These are phyloP conservation scores for Falco biarmicus DNA, from an alignment of 2,797 vertebrate species.

Conservation along the genomic window DNA sequence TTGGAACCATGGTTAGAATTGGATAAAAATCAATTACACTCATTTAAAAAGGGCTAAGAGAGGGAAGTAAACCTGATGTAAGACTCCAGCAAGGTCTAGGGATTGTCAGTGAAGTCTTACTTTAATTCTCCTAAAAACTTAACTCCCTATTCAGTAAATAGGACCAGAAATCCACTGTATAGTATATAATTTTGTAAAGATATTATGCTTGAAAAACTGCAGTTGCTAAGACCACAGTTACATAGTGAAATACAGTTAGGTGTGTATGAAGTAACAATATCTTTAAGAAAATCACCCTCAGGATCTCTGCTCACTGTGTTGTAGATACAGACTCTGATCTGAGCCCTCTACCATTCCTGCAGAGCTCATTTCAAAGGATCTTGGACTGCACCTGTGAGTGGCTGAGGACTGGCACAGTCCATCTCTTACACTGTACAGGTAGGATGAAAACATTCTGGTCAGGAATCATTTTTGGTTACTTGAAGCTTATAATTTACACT, in stretches of 20 bases:
- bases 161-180: background rate
- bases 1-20: background rate
- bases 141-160: background rate
- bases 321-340: background rate
- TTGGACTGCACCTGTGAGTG: background rate
- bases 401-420: background rate
- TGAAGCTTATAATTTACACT: background rate
- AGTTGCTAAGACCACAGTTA: background rate
- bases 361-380: background rate
- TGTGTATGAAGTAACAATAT: background rate
- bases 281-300: background rate
- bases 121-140: background rate
- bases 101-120: background rate
- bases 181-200: background rate
- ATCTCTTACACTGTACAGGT: background rate
- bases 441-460: background rate
- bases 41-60: background rate
- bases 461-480: background rate
- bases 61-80: background rate
- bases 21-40: background rate
- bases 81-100: background rate
- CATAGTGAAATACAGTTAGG: background rate
- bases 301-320: background rate
- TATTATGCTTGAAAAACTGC: background rate
- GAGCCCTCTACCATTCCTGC: background rate